These are phyloP conservation scores for Neopelma chrysocephalum DNA, from an alignment of 2,797 vertebrate genomes.

Conservation along the genomic window DNA sequence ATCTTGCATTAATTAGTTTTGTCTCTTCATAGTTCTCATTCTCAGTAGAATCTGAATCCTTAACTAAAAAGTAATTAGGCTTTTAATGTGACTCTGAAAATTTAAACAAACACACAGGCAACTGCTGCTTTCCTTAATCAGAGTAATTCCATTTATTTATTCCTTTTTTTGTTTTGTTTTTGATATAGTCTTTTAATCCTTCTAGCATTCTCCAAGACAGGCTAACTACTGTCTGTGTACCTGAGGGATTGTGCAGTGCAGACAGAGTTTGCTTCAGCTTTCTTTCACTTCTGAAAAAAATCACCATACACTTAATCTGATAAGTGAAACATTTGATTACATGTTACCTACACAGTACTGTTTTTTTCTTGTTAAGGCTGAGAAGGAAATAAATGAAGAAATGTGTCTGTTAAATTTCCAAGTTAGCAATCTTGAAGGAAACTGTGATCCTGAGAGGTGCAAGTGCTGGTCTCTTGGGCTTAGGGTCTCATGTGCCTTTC, in stretches of 20 bases:
- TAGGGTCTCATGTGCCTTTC: slow-evolving; percentile 10
- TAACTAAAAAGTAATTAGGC: slow-evolving; percentile 6
- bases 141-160: not conserved
- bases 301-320: slow-evolving; percentile 27
- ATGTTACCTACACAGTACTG: not conserved
- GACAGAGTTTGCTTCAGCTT: not conserved
- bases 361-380: not conserved
- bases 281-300: slow-evolving; percentile 25
- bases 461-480: not conserved
- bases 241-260: not conserved
- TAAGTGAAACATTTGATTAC: slow-evolving; percentile 43
- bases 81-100: not conserved
- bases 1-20: slow-evolving; percentile 22
- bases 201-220: not conserved
- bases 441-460: not conserved
- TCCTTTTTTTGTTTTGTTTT: rapidly evolving
- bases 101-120: not conserved
- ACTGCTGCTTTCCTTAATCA: not conserved
- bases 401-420: slow-evolving; percentile 29
- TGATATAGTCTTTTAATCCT: slow-evolving; percentile 6
- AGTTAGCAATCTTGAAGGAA: slow-evolving; percentile 30
- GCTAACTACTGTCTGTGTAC: not conserved
- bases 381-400: slow-evolving; percentile 41
- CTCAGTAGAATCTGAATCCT: not conserved
- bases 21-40: not conserved